Evolutionary conservation across 2,888 invertebrate genomes (phyloP), one percentile per base, ranked within the genome.

Genomic region (Bembecia ichneumoniformis): DNA sequence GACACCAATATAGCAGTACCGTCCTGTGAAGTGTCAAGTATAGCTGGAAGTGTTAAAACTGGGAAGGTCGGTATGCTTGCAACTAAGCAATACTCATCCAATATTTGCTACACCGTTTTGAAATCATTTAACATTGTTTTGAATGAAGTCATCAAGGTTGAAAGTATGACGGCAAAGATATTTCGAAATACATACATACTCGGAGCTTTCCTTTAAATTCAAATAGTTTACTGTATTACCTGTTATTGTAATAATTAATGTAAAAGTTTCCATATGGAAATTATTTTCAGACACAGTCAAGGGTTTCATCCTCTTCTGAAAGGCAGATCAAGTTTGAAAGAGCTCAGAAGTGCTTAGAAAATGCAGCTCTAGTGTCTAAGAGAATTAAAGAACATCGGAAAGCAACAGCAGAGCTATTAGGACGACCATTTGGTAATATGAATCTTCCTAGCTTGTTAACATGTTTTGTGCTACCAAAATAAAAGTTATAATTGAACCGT

Each of bases 291-390:
- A 67, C 74, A 58, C 60, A 71, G 54, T 69, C 66, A 49, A 68
- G 67, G 35, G 59, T 66, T 43, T 71, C 77, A 49, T 67, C 76
- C 58, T 74, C 83, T 48, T 77, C 84, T 47, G 87, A 87, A 52
- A 75, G 87, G 52, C 84, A 81, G 64, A 77, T 80, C 5, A 86
- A 87, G 56, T 80, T 78, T 64, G 86, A 87, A 58, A 68, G 82
- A 55, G 87, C 87, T 40, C 87, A 87, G 53, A 86, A 78, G 66
- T 86, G 86, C 55, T 69, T 87, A 55, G 86, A 87, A 68, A 87
- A 87, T 84, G 87, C 87, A 52, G 87, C 83, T 28, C 78, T 84
- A 62, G 87, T 87, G 7, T 86, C 87, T 1, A 87, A 87, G 63
- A 70, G 83, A 51, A 86, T 87, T 49, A 87, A 86, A 60, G 87